Evolutionary conservation across 2,113 vertebrate species (phyloP).

Genomic region (Pan troglodytes): NHGRI_mPanTro3-v2.1_pri NC_086015.1:9189501-9190000

Average conservation of each 20-base stretch:
- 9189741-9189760: not conserved
- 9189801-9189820: not conserved
- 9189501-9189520: not conserved
- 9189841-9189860: not conserved
- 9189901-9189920: not conserved
- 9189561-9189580: not conserved
- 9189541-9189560: too few species aligned
- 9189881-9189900: not conserved
- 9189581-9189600: not conserved
- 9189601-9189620: not conserved
- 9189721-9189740: too few species aligned
- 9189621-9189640: too few species aligned
- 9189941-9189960: not conserved
- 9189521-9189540: not conserved
- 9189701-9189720: too few species aligned
- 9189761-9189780: not conserved
- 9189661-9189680: not conserved
- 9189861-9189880: not conserved
- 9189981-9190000: not conserved
- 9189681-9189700: not conserved
- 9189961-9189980: not conserved
- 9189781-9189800: not conserved
- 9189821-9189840: not conserved
- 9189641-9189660: too few species aligned
- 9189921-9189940: not conserved